Evolutionary conservation across 2,113 vertebrate genomes (phyloP).

Genomic region (Dascyllus trimaculatus): DNA sequence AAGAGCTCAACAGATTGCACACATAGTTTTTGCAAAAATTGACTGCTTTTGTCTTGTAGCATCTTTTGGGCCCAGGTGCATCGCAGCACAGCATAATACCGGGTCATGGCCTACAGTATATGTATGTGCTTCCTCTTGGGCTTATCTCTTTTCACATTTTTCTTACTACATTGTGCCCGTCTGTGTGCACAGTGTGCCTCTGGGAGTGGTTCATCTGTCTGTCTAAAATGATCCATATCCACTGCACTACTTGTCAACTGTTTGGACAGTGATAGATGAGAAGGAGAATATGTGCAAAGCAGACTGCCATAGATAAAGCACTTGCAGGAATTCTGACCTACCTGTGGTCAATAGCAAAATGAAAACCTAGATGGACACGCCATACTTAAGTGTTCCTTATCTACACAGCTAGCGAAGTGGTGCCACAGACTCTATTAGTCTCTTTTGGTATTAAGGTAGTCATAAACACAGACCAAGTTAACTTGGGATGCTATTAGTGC

Average conservation of each 20-base stretch:
- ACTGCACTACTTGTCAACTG: conserved; percentile 63
- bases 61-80: conserved; percentile 20
- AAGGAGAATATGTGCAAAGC: conserved; percentile 56
- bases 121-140: conserved; percentile 17
- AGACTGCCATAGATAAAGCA: conserved; percentile 64
- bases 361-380: conserved; percentile 28
- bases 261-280: conserved; percentile 75
- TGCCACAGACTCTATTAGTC: background rate
- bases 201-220: conserved; percentile 66
- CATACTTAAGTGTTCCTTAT: background rate
- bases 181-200: conserved; percentile 40
- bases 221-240: conserved; percentile 77
- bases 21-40: conserved; percentile 2
- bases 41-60: background rate
- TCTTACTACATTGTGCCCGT: conserved; percentile 30
- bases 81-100: conserved; percentile 6
- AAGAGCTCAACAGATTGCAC: conserved; percentile 9
- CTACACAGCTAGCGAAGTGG: background rate
- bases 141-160: conserved; percentile 36
- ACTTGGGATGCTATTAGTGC: background rate
- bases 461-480: background rate
- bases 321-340: conserved; percentile 53
- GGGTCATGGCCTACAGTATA: conserved; percentile 17
- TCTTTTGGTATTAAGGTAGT: background rate
- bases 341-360: conserved; percentile 49